Percentiles rank a stretch among this genome's conserved stretches.
phyloP scores from a whole-genome alignment of 2,113 vertebrate species.

The Thomomys bottae region DNA sequence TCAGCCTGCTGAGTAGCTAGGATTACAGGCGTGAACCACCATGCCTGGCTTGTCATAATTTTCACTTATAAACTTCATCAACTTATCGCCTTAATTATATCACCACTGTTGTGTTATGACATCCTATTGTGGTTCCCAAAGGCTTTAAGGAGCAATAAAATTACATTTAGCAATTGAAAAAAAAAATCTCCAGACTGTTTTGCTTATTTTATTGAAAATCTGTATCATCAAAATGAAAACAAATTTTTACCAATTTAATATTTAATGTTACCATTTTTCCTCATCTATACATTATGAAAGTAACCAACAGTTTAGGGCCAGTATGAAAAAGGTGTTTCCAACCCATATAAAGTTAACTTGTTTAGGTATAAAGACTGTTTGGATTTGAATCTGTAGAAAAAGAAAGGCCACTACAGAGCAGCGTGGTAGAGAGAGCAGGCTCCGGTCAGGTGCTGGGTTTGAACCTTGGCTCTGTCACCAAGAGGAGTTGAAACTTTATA shows the following conservation, averaged over 20 bases:
- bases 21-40: too few relatives aligned
- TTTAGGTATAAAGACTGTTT: neutral
- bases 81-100: neutral
- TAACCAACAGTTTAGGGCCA: neutral
- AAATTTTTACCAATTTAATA: neutral
- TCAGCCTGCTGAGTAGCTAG: too few relatives aligned
- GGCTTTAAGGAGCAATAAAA: neutral
- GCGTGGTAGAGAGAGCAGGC: neutral
- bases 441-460: neutral
- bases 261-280: neutral
- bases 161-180: neutral
- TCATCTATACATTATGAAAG: neutral
- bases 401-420: neutral
- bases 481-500: neutral
- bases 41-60: neutral
- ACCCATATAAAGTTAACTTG: neutral
- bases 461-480: neutral
- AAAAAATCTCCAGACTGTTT: neutral
- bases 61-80: neutral
- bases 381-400: neutral
- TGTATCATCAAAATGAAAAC: constrained; percentile 11
- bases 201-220: neutral
- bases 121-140: neutral
- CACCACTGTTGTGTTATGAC: neutral
- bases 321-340: neutral